Evolutionary conservation across 1,140 invertebrate species (phyloP).

Genomic region (Pseudomyrmex sp.): DNA sequence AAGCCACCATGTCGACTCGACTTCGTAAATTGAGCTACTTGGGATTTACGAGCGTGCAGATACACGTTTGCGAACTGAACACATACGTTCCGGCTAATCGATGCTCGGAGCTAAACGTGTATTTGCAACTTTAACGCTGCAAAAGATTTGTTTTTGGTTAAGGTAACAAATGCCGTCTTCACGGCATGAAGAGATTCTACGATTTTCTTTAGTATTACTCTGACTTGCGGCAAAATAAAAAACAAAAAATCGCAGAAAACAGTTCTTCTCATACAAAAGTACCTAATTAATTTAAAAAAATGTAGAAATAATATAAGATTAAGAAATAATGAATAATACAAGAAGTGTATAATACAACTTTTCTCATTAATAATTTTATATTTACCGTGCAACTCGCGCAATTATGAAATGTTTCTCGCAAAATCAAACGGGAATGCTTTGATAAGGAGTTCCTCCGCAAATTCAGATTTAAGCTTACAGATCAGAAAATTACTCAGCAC

Average conservation of each 20-base stretch:
- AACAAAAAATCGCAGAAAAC: no score
- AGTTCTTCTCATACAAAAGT: no score
- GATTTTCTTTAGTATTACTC: no score
- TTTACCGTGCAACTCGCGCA: not conserved
- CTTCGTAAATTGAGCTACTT: constrained; percentile 6
- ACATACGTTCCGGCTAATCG: not conserved
- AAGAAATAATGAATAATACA: not conserved
- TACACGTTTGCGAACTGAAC: not conserved
- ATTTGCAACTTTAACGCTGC: not conserved
- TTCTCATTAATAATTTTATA: constrained; percentile 12
- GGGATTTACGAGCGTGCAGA: constrained; percentile 4
- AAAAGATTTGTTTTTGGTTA: no score
- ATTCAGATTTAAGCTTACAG: constrained; percentile 17
- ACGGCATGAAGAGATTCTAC: no score
- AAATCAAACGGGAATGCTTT: not conserved
- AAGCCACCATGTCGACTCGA: not conserved
- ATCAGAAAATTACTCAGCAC: constrained; percentile 29
- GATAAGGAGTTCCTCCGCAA: not conserved
- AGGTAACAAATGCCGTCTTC: no score
- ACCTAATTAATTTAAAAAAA: no score
- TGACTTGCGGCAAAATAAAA: no score
- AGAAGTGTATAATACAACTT: not conserved
- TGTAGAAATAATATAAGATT: no score
- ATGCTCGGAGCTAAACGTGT: not conserved
- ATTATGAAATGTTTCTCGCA: not conserved